Evolutionary conservation across 2,113 vertebrate genomes (phyloP), one percentile per base, ranked within the genome.

Genomic region (Monopterus albus): DNA sequence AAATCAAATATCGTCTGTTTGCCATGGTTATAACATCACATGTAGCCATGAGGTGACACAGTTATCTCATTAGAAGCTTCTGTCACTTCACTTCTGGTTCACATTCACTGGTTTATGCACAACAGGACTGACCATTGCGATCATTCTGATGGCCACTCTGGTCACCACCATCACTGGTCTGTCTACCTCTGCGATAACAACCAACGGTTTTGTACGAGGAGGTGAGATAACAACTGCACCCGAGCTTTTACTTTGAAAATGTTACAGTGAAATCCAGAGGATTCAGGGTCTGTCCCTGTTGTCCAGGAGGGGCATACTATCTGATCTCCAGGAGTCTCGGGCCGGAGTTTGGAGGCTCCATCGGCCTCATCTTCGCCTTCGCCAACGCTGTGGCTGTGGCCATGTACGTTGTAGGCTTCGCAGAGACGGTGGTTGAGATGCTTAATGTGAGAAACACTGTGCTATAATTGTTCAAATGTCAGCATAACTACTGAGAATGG

Each of bases 381-480:
- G 97, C 97, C 43, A 99, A 99, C 79, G 97, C 97, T 7, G 97
- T 99, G 43, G 97, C 97, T 6, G 97, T 99, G 77, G 96, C 97
- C 73, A 99, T 99, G 97, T 99, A 99, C 53, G 97, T 99, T 8
- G 97, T 99, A 75, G 97, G 97, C 73, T 99, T 99, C 83, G 95
- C 97, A 5, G 97, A 99, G 88, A 99, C 97, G 0, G 95, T 99
- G n/a, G 96, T 98, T 0, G 95, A 97, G 80, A 89, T 99, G 55
- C 95, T 99, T 1, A 95, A 94, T 83, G 97, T 99, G 88, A 93
- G 94, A 76, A 71, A 43, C 1, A 20, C 6, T 43, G 35, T 6
- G 2, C 6, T 17, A 0, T 4, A 5, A 18, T 49, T 31, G 0
- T 0, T 0, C 0, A 21, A 57, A 31, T 18, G 10, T n/a, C n/a